These are phyloP conservation scores for Linepithema humile DNA, from an alignment of 1,140 invertebrate genomes.

Conservation along the genomic window DNA sequence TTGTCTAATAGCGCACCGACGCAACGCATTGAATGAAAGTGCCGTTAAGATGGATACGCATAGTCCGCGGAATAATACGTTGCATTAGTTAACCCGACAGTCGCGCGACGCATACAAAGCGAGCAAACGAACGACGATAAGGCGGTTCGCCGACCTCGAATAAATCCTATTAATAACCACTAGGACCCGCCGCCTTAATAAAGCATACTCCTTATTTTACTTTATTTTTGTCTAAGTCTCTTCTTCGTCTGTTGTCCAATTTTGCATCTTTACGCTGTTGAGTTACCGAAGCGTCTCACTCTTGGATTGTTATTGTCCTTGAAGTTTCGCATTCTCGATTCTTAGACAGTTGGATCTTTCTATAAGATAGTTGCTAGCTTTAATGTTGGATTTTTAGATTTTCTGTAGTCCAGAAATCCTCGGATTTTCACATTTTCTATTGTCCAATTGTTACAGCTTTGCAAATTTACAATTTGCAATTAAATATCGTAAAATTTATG, in stretches of 20 bases:
- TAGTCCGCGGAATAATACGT: slow-evolving; percentile 68
- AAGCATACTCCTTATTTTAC: slow-evolving; percentile 41
- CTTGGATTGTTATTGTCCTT: neutral
- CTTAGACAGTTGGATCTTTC: neutral
- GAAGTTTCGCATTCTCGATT: neutral
- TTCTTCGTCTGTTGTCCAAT: neutral
- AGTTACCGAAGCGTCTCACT: neutral
- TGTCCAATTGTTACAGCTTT: too few relatives aligned
- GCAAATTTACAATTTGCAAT: too few relatives aligned
- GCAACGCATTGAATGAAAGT: slow-evolving; percentile 71
- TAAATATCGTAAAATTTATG: too few relatives aligned
- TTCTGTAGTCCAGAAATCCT: neutral
- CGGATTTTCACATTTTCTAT: neutral
- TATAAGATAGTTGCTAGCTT: neutral
- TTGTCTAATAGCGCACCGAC: slow-evolving; percentile 65
- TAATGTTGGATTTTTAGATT: neutral
- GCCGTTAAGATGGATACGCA: slow-evolving; percentile 72
- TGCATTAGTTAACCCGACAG: slow-evolving; percentile 71
- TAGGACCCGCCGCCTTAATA: slow-evolving; percentile 60
- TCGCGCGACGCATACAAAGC: slow-evolving; percentile 66
- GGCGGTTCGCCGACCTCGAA: slow-evolving; percentile 64
- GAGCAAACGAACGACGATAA: slow-evolving; percentile 64
- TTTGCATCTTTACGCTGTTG: neutral
- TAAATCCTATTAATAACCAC: slow-evolving; percentile 66
- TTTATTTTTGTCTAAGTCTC: neutral